Conservation (phyloP, 2,113 vertebrate genomes). For the Gambusia holbrooki region DNA sequence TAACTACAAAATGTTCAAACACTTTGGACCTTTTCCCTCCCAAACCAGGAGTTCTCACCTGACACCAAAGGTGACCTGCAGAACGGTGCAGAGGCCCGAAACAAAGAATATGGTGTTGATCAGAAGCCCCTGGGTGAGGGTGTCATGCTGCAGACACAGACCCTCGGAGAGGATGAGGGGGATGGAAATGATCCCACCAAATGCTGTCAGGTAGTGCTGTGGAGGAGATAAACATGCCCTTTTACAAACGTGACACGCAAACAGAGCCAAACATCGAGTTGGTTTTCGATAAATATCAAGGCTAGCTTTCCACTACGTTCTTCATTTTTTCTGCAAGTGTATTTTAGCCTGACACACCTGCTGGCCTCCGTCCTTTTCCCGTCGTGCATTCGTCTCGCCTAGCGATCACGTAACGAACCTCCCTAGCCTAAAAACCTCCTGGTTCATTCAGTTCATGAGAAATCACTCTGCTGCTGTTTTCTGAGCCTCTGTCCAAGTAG, state of each 20-base stretch:
- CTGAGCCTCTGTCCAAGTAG: not conserved
- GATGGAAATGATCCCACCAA: conserved; percentile 87
- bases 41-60: conserved; percentile 78
- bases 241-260: not conserved
- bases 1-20: not conserved
- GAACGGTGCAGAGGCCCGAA: conserved; percentile 89
- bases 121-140: conserved; percentile 89
- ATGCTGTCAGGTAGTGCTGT: conserved; percentile 93
- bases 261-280: not conserved
- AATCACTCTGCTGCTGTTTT: not conserved
- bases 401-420: not conserved
- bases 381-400: too few relatives aligned
- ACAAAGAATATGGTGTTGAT: conserved; percentile 97
- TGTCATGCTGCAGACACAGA: conserved; percentile 91
- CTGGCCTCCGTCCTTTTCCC: too few relatives aligned
- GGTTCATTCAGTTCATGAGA: not conserved
- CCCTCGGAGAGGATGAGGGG: conserved; percentile 89
- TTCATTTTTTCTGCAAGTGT: too few relatives aligned
- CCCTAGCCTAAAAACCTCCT: not conserved
- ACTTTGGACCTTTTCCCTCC: not conserved
- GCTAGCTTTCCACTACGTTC: too few relatives aligned
- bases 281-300: not conserved
- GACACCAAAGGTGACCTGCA: conserved; percentile 92
- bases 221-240: conserved; percentile 5
- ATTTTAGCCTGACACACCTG: too few relatives aligned